Percentiles rank a stretch among this genome's conserved stretches.
Evolutionary conservation across 2,113 vertebrate species (phyloP).

Genomic region (Paradoxurus hermaphroditus): DNA sequence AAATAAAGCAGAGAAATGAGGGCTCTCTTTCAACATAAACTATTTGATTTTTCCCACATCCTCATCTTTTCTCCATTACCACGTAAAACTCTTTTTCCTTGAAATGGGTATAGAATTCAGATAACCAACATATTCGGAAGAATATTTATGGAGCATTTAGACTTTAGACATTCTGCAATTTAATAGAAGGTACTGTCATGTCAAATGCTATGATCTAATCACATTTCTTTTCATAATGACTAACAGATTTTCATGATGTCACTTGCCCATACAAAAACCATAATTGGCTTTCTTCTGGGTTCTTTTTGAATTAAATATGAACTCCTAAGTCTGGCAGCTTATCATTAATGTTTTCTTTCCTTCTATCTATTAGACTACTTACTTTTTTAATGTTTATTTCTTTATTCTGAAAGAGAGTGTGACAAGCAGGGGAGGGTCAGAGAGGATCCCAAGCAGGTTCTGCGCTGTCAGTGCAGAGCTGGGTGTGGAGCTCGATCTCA

Average conservation of each 20-base stretch:
- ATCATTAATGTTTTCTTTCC: not conserved
- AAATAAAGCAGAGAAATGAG: not conserved
- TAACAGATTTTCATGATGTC: not conserved
- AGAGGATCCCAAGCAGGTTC: no score
- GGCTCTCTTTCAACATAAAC: constrained; percentile 1
- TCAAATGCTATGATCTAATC: not conserved
- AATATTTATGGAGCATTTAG: not conserved
- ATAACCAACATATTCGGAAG: not conserved
- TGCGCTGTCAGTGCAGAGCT: no score
- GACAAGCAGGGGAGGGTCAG: no score
- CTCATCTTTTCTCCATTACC: not conserved
- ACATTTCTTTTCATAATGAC: not conserved
- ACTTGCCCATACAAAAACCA: not conserved
- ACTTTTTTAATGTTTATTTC: not conserved
- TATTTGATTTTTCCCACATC: not conserved
- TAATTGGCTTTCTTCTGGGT: not conserved
- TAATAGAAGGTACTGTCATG: not conserved
- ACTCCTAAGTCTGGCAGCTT: not conserved
- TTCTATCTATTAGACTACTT: not conserved
- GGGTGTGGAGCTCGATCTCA: no score
- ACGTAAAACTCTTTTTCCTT: not conserved
- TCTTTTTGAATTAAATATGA: not conserved
- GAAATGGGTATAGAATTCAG: not conserved
- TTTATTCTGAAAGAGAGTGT: no score
- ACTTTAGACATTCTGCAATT: not conserved